A percentile compares a stretch with the other conserved stretches of the same genome.
phyloP scores from a whole-genome alignment of 1,140 invertebrate genomes.

The Aphidius ervi region DNA sequence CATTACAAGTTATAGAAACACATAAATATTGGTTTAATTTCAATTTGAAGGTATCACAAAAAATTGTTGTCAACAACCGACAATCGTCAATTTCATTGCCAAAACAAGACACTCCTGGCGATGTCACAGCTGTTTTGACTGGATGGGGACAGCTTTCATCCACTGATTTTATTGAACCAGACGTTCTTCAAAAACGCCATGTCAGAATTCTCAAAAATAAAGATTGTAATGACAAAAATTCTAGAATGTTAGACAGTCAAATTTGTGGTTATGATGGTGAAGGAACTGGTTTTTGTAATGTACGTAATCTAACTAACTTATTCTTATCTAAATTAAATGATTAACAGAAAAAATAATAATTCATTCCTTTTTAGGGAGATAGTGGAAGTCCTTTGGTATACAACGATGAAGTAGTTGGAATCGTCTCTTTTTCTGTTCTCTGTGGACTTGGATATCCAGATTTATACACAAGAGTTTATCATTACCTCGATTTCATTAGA shows the following conservation, averaged over 20 bases:
- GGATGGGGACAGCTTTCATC: conserved; percentile 21
- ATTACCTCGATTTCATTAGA: conserved; percentile 45
- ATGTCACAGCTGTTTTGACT: conserved; percentile 10
- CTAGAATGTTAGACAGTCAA: conserved; percentile 17
- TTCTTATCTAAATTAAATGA: background rate
- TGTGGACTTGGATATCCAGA: conserved; percentile 58
- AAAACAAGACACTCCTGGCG: conserved; percentile 6
- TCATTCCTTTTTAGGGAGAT: conserved; percentile 48
- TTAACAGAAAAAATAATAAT: background rate
- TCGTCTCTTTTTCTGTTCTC: conserved; percentile 58
- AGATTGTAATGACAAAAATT: conserved; percentile 19
- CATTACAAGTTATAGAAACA: background rate
- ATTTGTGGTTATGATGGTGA: conserved; percentile 23
- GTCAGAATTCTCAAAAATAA: conserved; percentile 19
- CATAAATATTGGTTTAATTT: background rate
- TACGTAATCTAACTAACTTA: conserved; percentile 14
- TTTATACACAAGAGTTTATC: conserved; percentile 54
- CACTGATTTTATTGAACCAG: conserved; percentile 5
- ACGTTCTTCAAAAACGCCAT: conserved; percentile 16
- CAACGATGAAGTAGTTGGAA: conserved; percentile 47
- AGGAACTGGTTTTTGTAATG: conserved; percentile 24
- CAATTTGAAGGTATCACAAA: background rate
- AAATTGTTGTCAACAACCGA: background rate
- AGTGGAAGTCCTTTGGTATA: conserved; percentile 52
- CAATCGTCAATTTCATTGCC: conserved; percentile 18